Conservation (phyloP, 2,797 vertebrate genomes). For the Steatocranus sp. region DNA sequence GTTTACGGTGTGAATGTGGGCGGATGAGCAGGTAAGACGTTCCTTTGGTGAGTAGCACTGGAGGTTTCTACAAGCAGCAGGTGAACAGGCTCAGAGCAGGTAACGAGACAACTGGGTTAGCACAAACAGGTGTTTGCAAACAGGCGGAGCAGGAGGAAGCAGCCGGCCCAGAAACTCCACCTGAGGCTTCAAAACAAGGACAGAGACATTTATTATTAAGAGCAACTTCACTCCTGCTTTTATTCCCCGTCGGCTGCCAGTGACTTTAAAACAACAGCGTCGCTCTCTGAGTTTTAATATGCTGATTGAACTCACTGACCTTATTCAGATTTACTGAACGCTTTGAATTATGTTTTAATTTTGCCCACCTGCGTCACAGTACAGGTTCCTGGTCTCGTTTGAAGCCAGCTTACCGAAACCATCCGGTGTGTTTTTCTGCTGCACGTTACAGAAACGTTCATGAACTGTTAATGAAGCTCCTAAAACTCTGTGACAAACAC, state of each 20-base stretch:
- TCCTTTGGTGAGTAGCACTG: not conserved
- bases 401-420: rapidly evolving
- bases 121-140: not conserved
- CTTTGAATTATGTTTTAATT: not conserved
- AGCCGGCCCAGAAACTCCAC: not conserved
- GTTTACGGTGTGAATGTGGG: not conserved
- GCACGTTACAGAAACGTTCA: not conserved
- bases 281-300: not conserved
- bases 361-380: rapidly evolving
- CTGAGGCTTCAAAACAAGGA: not conserved
- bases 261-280: not conserved
- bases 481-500: not conserved
- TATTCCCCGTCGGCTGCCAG: not conserved
- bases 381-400: not conserved
- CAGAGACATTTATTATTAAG: not conserved
- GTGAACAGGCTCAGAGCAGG: not conserved
- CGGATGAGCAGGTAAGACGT: not conserved
- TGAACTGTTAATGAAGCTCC: not conserved
- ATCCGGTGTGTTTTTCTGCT: not conserved
- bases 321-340: not conserved
- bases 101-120: not conserved
- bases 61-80: not conserved
- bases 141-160: not conserved
- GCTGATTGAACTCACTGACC: not conserved
- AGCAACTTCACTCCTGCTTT: not conserved